Base-by-base conservation (phyloP, 2,888 invertebrate species). In the Drymonia ruficornis region DNA sequence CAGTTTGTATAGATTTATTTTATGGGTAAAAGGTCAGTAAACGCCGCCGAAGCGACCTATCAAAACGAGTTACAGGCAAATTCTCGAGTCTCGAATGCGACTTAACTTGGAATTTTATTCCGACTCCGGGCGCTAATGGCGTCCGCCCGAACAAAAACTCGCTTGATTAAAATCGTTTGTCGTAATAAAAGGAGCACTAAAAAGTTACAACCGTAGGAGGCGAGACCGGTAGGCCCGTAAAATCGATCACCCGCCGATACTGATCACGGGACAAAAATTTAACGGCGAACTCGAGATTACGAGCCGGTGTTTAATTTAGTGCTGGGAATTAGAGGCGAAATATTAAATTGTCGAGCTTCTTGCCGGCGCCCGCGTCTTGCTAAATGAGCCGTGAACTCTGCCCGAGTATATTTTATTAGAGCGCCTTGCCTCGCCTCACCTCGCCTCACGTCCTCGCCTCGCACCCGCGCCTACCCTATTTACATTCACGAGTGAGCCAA, bases 81-180 rank as follows among this genome's bases (percentile, higher is more conserved):
- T 88, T 88, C 83, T 81, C 82, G 72, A 83, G 83, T 81, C 83
- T 79, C 79, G 77, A 83, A 83, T 78, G 84, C 83, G 83, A 87
- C 88, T 87, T 81, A 80, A 86, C 80, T 86, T 83, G 69, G 77
- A 84, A 89, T 88, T 89, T 88, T 87, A 90, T 89, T 87, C 82
- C 78, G 72, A 84, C 81, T 83, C 80, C 70, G 74, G 77, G 86
- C 86, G 88, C 86, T 91, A 91, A 91, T 87, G 84, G 88, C 84
- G 81, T 82, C 75, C 79, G 83, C 80, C 74, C 76, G 86, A 87
- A 89, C 88, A 90, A 91, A 91, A 91, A 91, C 87, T 86, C 85
- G 85, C 89, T 92, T 91, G 91, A 92, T 92, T 91, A 92, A 92
- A 91, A 91, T 89, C 92, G 91, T 91, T 91, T 90, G 91, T 91